Conservation (phyloP, 2,113 vertebrate genomes). For the Phycodurus eques region DNA sequence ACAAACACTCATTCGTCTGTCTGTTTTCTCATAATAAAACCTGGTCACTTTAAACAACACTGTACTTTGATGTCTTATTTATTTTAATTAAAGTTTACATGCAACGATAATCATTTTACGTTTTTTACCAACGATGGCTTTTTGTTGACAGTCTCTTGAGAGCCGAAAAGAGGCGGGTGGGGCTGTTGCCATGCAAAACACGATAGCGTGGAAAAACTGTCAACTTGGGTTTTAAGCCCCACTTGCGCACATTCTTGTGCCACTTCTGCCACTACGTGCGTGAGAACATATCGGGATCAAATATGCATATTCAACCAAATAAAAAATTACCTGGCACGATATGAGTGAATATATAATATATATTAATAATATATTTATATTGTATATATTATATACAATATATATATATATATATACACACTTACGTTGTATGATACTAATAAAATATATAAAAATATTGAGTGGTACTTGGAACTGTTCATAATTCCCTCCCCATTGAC, state of each 20-base stretch:
- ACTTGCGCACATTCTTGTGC: constrained; percentile 34
- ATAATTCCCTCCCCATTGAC: too few species aligned
- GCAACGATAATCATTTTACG: constrained; percentile 24
- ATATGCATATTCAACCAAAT: background rate
- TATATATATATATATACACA: too few species aligned
- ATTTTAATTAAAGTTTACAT: background rate
- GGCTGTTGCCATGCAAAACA: constrained; percentile 81
- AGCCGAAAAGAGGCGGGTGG: constrained; percentile 46
- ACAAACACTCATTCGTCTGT: rapidly evolving
- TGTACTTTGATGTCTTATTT: background rate
- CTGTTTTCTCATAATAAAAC: background rate
- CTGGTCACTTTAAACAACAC: rapidly evolving
- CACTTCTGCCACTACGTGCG: constrained; percentile 26
- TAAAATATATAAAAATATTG: too few species aligned
- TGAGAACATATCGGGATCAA: constrained; percentile 1
- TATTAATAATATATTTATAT: too few species aligned
- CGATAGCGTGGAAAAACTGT: constrained; percentile 71
- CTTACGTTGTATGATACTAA: too few species aligned
- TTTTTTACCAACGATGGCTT: constrained; percentile 30
- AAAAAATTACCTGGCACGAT: background rate
- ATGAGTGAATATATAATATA: background rate
- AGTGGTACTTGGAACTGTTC: too few species aligned
- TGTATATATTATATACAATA: too few species aligned
- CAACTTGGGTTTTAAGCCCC: constrained; percentile 46
- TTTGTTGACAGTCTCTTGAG: constrained; percentile 58